These are phyloP conservation scores for Rhinatrema bivittatum DNA, from an alignment of 2,797 vertebrate genomes.

Conservation along the genomic window DNA sequence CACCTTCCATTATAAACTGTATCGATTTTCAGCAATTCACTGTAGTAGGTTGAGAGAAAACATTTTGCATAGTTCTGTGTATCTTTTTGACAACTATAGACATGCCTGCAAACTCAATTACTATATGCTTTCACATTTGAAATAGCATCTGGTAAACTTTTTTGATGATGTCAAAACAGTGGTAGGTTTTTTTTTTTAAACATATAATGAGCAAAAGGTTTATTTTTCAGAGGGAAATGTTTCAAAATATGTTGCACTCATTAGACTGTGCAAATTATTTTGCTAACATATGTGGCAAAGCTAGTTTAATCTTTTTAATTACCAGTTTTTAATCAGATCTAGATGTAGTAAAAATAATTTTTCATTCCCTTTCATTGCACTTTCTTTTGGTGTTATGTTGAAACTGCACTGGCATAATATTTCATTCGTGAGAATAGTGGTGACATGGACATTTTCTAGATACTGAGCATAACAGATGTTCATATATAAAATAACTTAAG, in stretches of 20 bases:
- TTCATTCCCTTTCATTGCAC: conserved; percentile 27
- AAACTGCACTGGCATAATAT: conserved; percentile 26
- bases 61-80: conserved; percentile 29
- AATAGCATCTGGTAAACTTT: conserved; percentile 31
- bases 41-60: conserved; percentile 34
- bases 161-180: conserved; percentile 36
- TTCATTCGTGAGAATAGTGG: conserved; percentile 34
- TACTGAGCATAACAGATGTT: conserved; percentile 13
- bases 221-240: conserved; percentile 16
- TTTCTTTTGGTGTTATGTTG: conserved; percentile 36
- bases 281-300: conserved; percentile 36
- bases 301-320: too few relatives aligned
- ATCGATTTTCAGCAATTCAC: conserved; percentile 32
- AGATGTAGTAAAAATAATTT: conserved; percentile 26
- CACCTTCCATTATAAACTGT: conserved; percentile 26
- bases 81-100: conserved; percentile 25
- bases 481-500: conserved; percentile 7
- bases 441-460: conserved; percentile 14
- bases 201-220: conserved; percentile 18
- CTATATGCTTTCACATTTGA: conserved; percentile 11
- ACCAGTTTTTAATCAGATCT: conserved; percentile 39
- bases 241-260: conserved; percentile 24
- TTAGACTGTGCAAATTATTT: conserved; percentile 33
- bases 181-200: conserved; percentile 20
- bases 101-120: conserved; percentile 22